phyloP scores from a whole-genome alignment of 2,888 invertebrate genomes.

The Rambutsinella grinnellia region DNA sequence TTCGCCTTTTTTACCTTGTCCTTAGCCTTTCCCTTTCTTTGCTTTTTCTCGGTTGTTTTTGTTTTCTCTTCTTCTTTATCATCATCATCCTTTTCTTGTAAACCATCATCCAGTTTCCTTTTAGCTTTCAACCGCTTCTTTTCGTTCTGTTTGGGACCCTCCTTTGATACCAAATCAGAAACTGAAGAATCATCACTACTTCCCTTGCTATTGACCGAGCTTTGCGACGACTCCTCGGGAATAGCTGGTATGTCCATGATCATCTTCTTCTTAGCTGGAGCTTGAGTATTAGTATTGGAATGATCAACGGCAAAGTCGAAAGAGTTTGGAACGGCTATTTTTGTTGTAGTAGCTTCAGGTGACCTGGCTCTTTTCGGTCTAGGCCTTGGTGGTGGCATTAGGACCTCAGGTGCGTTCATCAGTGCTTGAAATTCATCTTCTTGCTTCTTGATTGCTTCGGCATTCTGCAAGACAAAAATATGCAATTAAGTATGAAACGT shows the following conservation, averaged over 20 bases:
- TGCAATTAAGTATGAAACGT: not conserved
- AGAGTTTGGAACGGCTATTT: constrained; percentile 14
- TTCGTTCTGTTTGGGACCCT: not conserved
- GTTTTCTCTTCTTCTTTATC: not conserved
- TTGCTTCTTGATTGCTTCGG: not conserved
- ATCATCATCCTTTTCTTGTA: not conserved
- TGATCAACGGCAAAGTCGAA: constrained; percentile 35
- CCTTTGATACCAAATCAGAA: not conserved
- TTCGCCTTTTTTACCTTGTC: not conserved
- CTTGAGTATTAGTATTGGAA: not conserved
- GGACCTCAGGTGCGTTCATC: not conserved
- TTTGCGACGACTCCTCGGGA: not conserved
- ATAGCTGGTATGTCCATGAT: constrained; percentile 14
- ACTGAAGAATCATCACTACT: not conserved
- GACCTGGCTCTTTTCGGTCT: constrained; percentile 15
- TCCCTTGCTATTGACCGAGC: not conserved
- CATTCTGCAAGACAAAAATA: constrained; percentile 7
- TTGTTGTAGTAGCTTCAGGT: not conserved
- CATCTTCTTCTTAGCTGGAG: constrained; percentile 35
- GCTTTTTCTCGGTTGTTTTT: not conserved
- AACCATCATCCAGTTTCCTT: too few relatives aligned
- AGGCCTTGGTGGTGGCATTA: constrained; percentile 39
- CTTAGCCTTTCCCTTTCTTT: not conserved
- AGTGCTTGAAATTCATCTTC: constrained; percentile 16
- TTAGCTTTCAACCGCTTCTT: not conserved